These are phyloP conservation scores for Gasteruption jaculator DNA, from an alignment of 2,888 invertebrate genomes.

Conservation along the genomic window DNA sequence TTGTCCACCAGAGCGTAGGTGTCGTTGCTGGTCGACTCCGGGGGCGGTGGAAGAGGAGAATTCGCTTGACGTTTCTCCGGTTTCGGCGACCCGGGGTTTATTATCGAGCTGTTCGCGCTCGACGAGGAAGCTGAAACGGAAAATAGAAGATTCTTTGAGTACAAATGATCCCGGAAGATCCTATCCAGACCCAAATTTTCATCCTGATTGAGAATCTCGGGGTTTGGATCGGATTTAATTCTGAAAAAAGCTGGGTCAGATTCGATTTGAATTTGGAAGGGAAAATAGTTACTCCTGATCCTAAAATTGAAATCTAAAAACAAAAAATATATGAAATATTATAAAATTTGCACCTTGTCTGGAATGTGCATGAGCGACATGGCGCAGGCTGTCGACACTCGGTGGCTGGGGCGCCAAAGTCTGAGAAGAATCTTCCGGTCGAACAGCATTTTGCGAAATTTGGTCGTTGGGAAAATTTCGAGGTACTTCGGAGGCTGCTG, in stretches of 20 bases:
- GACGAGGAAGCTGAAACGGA: constrained; percentile 63
- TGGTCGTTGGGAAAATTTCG: constrained; percentile 43
- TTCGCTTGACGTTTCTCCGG: constrained; percentile 88
- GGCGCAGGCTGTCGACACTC: constrained; percentile 61
- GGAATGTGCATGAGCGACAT: constrained; percentile 59
- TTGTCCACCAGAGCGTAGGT: constrained; percentile 49
- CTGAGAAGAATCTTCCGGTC: constrained; percentile 36
- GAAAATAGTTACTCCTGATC: constrained; percentile 1
- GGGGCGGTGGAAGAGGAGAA: constrained; percentile 81
- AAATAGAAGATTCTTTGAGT: constrained; percentile 7
- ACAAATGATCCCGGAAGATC: background rate
- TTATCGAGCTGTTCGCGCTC: constrained; percentile 65
- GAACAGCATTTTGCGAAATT: constrained; percentile 43
- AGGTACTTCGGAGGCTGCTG: constrained; percentile 51
- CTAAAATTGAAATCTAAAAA: no score
- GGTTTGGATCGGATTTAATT: no score
- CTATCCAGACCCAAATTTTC: constrained; percentile 1
- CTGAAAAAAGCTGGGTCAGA: no score
- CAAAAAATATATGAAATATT: no score
- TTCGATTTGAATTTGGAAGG: constrained; percentile 2
- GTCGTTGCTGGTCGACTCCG: constrained; percentile 55
- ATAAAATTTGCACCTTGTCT: constrained; percentile 54
- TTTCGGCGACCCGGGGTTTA: constrained; percentile 79
- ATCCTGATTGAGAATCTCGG: no score
- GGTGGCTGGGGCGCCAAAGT: constrained; percentile 56